These are phyloP conservation scores for Cryptomyrus ogoouensis DNA, from an alignment of 2,113 vertebrate genomes.

Conservation along the genomic window DNA sequence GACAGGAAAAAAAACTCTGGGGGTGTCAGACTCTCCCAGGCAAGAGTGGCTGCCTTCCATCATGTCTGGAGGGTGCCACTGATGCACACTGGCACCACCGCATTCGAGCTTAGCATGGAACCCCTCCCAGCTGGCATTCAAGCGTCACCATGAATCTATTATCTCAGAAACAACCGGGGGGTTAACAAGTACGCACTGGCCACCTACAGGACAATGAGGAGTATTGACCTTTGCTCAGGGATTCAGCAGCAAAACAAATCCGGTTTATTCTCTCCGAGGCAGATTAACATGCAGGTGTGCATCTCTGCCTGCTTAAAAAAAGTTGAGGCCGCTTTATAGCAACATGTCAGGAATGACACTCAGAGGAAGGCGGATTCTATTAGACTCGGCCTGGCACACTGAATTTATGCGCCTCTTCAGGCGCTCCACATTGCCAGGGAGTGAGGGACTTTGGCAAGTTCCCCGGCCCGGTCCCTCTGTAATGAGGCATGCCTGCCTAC, in stretches of 20 bases:
- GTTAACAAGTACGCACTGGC: slow-evolving; percentile 8
- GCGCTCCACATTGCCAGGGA: neutral
- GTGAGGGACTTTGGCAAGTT: neutral
- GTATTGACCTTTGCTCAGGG: neutral
- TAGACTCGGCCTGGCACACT: neutral
- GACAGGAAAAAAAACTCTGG: neutral
- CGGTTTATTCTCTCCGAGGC: neutral
- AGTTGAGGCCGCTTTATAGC: neutral
- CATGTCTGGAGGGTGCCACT: neutral
- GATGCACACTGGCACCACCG: neutral
- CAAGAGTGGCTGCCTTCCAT: neutral
- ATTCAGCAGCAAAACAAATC: neutral
- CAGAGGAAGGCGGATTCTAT: neutral
- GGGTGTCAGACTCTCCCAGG: neutral
- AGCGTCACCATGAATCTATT: slow-evolving; percentile 28
- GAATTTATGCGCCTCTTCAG: neutral
- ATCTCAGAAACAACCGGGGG: neutral
- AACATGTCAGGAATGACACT: neutral
- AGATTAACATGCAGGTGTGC: neutral
- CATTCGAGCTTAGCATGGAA: neutral
- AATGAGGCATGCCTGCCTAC: slow-evolving; percentile 4
- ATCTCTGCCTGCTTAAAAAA: neutral
- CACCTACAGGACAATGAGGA: neutral
- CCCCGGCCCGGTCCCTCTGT: neutral
- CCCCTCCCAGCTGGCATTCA: slow-evolving; percentile 15